Evolutionary conservation across 2,888 invertebrate species (phyloP).

Genomic region (Melinaea menophilus): DNA sequence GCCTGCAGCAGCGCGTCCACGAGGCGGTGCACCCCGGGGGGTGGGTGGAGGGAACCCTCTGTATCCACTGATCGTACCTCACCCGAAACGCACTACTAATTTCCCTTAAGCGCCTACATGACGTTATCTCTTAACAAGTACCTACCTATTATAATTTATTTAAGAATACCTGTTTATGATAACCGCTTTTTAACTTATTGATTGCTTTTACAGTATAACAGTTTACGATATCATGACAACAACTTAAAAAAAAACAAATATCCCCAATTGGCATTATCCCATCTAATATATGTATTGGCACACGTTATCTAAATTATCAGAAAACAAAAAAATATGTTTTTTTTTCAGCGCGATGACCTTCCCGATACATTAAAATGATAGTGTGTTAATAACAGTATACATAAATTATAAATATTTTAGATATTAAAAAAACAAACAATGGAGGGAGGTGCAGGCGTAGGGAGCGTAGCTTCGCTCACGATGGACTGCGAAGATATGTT

Average conservation of each 20-base stretch:
- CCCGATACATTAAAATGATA: too few species aligned
- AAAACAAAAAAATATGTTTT: too few species aligned
- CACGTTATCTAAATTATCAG: too few species aligned
- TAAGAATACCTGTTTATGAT: background rate
- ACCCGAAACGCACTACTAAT: slow-evolving; percentile 17
- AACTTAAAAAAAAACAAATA: background rate
- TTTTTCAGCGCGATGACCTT: too few species aligned
- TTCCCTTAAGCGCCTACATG: slow-evolving; percentile 10
- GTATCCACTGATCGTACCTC: slow-evolving; percentile 17
- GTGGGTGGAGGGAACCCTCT: slow-evolving; percentile 15
- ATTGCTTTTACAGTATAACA: background rate
- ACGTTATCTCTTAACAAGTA: slow-evolving; percentile 4
- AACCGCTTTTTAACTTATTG: background rate
- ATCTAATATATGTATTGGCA: too few species aligned
- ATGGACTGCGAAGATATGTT: slow-evolving; percentile 91
- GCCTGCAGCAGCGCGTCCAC: slow-evolving; percentile 26
- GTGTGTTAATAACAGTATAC: too few species aligned
- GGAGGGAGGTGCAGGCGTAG: slow-evolving; percentile 71
- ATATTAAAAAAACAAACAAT: slow-evolving; percentile 39
- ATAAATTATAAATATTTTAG: too few species aligned
- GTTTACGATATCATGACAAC: background rate
- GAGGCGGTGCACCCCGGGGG: slow-evolving; percentile 22
- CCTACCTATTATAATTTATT: background rate
- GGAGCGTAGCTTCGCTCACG: slow-evolving; percentile 74
- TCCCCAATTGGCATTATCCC: too few species aligned